phyloP scores from a whole-genome alignment of 2,888 invertebrate species.

The Portevinia maculata region DNA sequence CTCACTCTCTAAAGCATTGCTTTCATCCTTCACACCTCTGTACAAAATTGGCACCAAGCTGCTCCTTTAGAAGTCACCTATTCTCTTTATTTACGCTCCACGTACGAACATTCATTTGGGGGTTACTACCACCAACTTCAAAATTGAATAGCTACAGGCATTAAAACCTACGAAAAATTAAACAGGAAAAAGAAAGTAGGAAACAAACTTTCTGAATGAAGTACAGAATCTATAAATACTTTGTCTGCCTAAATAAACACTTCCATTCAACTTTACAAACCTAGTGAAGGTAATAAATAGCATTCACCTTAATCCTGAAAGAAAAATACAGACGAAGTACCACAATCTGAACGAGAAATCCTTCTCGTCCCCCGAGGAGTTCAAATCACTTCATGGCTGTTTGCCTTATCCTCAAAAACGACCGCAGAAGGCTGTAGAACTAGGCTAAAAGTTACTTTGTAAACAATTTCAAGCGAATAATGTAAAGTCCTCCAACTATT shows the following conservation, averaged over 20 bases:
- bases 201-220: conserved; percentile 15
- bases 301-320: conserved; percentile 48
- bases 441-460: conserved; percentile 29
- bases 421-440: neutral
- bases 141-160: conserved; percentile 23
- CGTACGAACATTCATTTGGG: neutral
- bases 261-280: too few relatives aligned
- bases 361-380: too few relatives aligned
- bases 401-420: too few relatives aligned
- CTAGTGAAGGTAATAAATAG: conserved; percentile 53
- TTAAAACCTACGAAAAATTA: conserved; percentile 48
- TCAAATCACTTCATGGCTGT: too few relatives aligned
- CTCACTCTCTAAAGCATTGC: neutral
- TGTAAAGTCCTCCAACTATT: conserved; percentile 14
- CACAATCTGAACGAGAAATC: conserved; percentile 21
- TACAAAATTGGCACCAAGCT: conserved; percentile 36
- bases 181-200: too few relatives aligned
- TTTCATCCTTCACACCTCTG: too few relatives aligned
- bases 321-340: conserved; percentile 15
- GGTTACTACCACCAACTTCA: neutral
- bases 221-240: too few relatives aligned
- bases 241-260: too few relatives aligned
- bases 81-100: conserved; percentile 37
- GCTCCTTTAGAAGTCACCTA: conserved; percentile 17
- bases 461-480: conserved; percentile 48